These are phyloP conservation scores for Tetraneura akinire DNA, from an alignment of 1,140 invertebrate genomes.

Conservation along the genomic window DNA sequence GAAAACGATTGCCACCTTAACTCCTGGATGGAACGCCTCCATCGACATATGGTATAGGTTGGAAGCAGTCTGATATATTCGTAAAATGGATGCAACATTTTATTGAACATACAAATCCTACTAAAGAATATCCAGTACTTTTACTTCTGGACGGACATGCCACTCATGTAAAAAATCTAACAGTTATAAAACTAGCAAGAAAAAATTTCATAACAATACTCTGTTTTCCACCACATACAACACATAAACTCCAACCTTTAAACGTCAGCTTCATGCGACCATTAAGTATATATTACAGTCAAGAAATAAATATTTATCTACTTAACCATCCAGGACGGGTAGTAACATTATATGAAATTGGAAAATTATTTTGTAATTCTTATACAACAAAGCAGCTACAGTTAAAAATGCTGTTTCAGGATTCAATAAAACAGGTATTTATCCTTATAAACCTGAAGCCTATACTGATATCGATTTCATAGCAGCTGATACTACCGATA, in stretches of 20 bases:
- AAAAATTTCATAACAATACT: constrained; percentile 58
- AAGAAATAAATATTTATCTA: constrained; percentile 46
- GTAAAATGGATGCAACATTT: constrained; percentile 56
- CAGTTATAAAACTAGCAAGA: constrained; percentile 49
- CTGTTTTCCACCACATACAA: constrained; percentile 59
- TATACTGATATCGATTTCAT: background rate
- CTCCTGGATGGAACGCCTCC: background rate
- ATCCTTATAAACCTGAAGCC: background rate
- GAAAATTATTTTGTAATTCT: no score
- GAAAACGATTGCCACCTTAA: background rate
- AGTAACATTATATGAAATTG: no score
- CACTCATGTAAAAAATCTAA: constrained; percentile 49
- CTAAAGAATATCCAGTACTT: constrained; percentile 55
- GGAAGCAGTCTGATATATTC: constrained; percentile 52
- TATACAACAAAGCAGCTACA: no score
- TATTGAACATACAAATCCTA: constrained; percentile 55
- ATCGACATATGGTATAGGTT: background rate
- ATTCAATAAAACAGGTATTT: background rate
- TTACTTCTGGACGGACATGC: constrained; percentile 57
- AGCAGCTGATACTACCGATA: background rate
- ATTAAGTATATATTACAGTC: constrained; percentile 55
- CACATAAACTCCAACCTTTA: constrained; percentile 58
- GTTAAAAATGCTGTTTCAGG: background rate
- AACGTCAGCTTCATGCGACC: constrained; percentile 57
- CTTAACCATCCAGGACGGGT: no score